Evolutionary conservation across 2,888 invertebrate species (phyloP), one percentile per base, ranked within the genome.

Genomic region (Ectemnius lituratus): DNA sequence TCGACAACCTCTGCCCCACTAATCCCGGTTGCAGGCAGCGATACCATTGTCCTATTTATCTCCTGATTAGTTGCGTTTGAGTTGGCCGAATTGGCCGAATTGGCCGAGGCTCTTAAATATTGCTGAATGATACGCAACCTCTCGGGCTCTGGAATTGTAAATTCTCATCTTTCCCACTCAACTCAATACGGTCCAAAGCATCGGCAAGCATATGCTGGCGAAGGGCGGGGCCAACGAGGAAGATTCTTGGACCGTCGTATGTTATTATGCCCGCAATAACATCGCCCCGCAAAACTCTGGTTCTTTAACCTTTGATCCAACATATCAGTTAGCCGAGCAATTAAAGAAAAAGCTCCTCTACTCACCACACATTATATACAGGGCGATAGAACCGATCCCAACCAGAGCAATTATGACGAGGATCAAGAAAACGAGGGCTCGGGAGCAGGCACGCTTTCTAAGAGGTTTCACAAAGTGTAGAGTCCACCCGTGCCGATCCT

Each of bases 101-200:
- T 80, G 57, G 84, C 78, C 27, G 86, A 84, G 59, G 90, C 88
- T 70, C 85, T 88, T 76, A 90, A 84, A 79, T 90, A 90, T 76
- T 90, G 90, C 78, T 89, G 90, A 79, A 90, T 89, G 65, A 90
- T 86, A 76, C 89, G 89, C 64, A 90, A 85, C 79, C 90, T 90
- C 62, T 90, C 88, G 18, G 90, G 90, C 69, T 89, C 90, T 90
- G 64, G 13, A 16, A 62, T 20, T 11, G 52, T 16, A 52, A 16
- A 52, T 52, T 13, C 1, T 11, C 1, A 37, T 37, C 8, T 37
- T 8, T 37, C 37, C 11, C 37, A 37, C 37, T 37, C 37, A 1
- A 11, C 2, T 37, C 11, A 37, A 37, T 37, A 23, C 23, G 23
- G 3, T 23, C 23, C 23, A 23, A 3, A 23, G 3, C 23, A 23